phyloP scores from a whole-genome alignment of 2,797 vertebrate species.

The Phrynocephalus vlangalii region DNA sequence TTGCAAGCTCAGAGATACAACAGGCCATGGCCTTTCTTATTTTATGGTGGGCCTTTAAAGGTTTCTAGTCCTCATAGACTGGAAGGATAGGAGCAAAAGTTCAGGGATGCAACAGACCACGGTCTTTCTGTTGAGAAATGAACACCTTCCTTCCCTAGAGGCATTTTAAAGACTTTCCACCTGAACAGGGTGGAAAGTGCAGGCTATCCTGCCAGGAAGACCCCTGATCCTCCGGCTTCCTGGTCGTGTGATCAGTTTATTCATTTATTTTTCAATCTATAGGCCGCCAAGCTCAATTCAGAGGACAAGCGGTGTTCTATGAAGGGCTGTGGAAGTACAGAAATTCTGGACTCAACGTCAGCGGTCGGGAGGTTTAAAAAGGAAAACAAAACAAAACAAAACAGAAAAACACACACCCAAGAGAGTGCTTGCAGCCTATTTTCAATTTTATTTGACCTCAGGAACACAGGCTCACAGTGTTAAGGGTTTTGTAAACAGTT shows the following conservation, averaged over 20 bases:
- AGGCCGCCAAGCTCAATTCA: too few relatives aligned
- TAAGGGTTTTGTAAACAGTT: constrained; percentile 67
- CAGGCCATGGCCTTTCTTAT: background rate
- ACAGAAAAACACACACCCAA: background rate
- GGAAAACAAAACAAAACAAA: too few relatives aligned
- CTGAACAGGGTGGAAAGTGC: too few relatives aligned
- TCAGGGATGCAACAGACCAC: background rate
- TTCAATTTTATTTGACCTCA: constrained; percentile 57
- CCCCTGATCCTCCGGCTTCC: too few relatives aligned
- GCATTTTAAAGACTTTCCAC: background rate
- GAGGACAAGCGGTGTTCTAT: too few relatives aligned
- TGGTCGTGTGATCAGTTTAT: too few relatives aligned
- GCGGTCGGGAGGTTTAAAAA: too few relatives aligned
- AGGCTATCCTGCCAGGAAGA: too few relatives aligned
- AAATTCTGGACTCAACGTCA: too few relatives aligned
- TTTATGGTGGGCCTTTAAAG: background rate
- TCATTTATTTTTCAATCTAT: too few relatives aligned
- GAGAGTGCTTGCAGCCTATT: background rate
- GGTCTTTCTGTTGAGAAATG: background rate
- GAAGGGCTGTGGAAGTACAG: too few relatives aligned
- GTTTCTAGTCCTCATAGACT: background rate
- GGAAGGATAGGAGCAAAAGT: background rate
- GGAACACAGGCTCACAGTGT: constrained; percentile 60
- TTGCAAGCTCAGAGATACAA: background rate
- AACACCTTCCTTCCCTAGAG: background rate